Evolutionary conservation across 2,797 vertebrate species (phyloP).

Genomic region (Triplophysa yarkandensis): DNA sequence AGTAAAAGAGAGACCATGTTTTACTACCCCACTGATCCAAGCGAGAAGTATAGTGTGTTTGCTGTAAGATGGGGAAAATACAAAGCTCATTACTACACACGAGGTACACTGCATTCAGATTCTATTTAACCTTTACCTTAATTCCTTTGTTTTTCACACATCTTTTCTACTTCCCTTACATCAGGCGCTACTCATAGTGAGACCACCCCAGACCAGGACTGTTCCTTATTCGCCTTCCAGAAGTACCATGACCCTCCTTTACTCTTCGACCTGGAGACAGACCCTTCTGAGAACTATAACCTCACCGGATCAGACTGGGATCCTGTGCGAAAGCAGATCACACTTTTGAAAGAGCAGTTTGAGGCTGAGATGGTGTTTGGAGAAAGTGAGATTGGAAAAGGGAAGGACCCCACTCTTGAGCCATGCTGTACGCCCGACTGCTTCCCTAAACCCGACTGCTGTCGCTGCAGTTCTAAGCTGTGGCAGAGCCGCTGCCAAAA

Average conservation of each 20-base stretch:
- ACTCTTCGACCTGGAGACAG: conserved; percentile 86
- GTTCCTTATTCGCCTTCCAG: conserved; percentile 69
- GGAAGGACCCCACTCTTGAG: conserved; percentile 75
- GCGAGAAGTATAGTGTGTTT: conserved; percentile 75
- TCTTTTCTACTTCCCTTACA: background rate
- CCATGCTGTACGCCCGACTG: conserved; percentile 86
- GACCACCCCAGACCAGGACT: conserved; percentile 82
- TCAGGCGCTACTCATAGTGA: conserved; percentile 83
- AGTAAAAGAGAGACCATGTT: conserved; percentile 82
- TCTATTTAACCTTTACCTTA: background rate
- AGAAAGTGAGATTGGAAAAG: conserved; percentile 82
- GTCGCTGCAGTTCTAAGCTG: conserved; percentile 65
- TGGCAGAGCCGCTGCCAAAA: background rate
- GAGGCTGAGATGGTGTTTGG: conserved; percentile 85
- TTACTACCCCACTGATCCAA: conserved; percentile 80
- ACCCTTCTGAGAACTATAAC: conserved; percentile 88
- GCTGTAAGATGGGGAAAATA: conserved; percentile 86
- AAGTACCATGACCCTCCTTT: conserved; percentile 83
- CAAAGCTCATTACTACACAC: conserved; percentile 93
- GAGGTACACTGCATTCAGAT: conserved; percentile 70
- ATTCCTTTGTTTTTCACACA: background rate
- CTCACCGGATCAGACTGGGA: conserved; percentile 69
- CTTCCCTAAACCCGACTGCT: conserved; percentile 83
- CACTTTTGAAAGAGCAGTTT: conserved; percentile 66
- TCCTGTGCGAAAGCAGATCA: conserved; percentile 70